These are phyloP conservation scores for Pycnonotus jocosus DNA, from an alignment of 2,113 vertebrate species.

Conservation along the genomic window DNA sequence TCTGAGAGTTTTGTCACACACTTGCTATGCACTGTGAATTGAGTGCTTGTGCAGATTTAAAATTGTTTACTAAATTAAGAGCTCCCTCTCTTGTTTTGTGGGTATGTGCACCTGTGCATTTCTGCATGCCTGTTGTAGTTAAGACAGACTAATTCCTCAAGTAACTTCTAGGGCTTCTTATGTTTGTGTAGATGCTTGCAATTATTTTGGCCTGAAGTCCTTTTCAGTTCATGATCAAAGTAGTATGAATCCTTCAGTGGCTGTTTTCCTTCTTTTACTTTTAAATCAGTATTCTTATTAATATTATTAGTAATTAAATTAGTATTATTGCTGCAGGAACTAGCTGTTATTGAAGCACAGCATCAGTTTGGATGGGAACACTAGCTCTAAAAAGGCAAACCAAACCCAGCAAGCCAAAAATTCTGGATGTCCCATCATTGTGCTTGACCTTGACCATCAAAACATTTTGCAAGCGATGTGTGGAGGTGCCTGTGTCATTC, in stretches of 20 bases:
- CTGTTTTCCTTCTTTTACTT: not conserved
- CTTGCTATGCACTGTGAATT: not conserved
- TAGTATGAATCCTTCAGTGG: not conserved
- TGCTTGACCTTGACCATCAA: not conserved
- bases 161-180: not conserved
- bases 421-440: not conserved
- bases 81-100: not conserved
- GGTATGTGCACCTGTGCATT: not conserved
- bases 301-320: not conserved
- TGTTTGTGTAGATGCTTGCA: not conserved
- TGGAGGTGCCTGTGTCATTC: not conserved
- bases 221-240: not conserved
- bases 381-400: not conserved
- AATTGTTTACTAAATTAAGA: slow-evolving; percentile 6
- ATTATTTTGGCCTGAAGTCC: not conserved
- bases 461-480: not conserved
- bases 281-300: not conserved
- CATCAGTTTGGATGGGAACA: not conserved
- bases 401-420: not conserved
- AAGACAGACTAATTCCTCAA: not conserved
- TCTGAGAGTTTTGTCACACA: not conserved
- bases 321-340: not conserved
- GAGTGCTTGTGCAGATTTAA: not conserved
- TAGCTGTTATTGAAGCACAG: not conserved
- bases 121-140: not conserved